These are phyloP conservation scores for Drosophila truncata DNA, from an alignment of 1,140 invertebrate genomes.

Conservation along the genomic window DNA sequence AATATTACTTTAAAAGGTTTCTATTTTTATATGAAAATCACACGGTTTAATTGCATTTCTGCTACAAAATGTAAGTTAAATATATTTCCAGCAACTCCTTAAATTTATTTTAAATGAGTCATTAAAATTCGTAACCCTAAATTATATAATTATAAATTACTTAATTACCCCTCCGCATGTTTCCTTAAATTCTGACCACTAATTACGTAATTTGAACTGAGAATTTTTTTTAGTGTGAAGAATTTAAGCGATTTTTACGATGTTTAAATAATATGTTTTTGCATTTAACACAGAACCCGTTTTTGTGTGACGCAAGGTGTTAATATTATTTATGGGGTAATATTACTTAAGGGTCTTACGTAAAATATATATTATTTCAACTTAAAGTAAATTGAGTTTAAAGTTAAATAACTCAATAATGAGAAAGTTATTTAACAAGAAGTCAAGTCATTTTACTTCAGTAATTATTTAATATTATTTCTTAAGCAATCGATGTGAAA, in stretches of 20 bases:
- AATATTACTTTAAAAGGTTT: neutral
- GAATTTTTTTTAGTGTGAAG: slow-evolving; percentile 16
- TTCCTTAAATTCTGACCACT: slow-evolving; percentile 6
- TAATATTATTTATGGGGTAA: slow-evolving; percentile 9
- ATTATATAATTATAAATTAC: slow-evolving; percentile 17
- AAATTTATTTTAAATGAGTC: neutral
- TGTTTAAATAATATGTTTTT: slow-evolving; percentile 24
- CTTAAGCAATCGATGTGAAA: neutral
- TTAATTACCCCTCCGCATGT: neutral
- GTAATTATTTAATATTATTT: neutral
- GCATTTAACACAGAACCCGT: neutral
- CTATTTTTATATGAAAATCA: neutral
- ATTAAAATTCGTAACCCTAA: neutral
- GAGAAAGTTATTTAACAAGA: neutral
- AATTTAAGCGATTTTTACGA: slow-evolving; percentile 6
- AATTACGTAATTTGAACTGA: slow-evolving; percentile 15
- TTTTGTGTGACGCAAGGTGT: neutral
- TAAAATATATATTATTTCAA: slow-evolving; percentile 6
- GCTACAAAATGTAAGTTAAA: neutral
- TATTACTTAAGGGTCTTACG: neutral
- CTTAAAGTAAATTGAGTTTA: neutral
- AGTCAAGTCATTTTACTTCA: too few relatives aligned
- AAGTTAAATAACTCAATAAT: neutral
- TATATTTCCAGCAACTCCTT: neutral
- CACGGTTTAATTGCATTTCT: neutral